Evolutionary conservation across 1,140 invertebrate genomes (phyloP).

Genomic region (Drosophila persimilis): DNA sequence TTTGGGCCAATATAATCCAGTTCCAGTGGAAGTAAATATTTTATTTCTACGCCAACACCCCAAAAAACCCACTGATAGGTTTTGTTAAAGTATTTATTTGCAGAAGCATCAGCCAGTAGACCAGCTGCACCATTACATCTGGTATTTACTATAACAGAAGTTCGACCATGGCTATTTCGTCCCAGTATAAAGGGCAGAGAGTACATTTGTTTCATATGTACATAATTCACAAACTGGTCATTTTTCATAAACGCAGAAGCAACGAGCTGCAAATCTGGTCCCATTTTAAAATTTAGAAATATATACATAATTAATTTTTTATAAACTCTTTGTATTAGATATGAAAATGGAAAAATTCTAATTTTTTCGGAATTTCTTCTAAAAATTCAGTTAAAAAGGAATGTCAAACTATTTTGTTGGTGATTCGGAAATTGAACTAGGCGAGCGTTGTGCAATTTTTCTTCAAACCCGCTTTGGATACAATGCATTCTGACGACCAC

Average conservation of each 20-base stretch:
- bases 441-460: too few species aligned
- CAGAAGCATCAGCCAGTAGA: conserved; percentile 48
- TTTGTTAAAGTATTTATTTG: conserved; percentile 61
- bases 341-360: too few species aligned
- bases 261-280: conserved; percentile 19
- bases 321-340: too few species aligned
- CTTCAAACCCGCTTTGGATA: too few species aligned
- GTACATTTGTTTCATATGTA: conserved; percentile 39
- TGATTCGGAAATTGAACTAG: too few species aligned
- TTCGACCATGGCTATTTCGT: conserved; percentile 43
- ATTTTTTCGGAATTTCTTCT: too few species aligned
- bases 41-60: conserved; percentile 38
- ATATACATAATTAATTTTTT: too few species aligned
- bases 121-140: conserved; percentile 29
- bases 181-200: conserved; percentile 34
- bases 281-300: not conserved
- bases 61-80: conserved; percentile 74
- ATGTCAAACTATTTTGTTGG: too few species aligned
- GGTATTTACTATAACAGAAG: conserved; percentile 57
- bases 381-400: too few species aligned
- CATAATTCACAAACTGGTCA: conserved; percentile 51
- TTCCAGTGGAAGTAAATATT: conserved; percentile 41
- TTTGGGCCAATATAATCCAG: conserved; percentile 71
- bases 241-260: conserved; percentile 35
- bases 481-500: too few species aligned